A percentile compares a stretch with the other conserved stretches of the same genome.
Evolutionary conservation across 2,797 vertebrate genomes (phyloP).

Genomic region (Hafferia zeledoni): DNA sequence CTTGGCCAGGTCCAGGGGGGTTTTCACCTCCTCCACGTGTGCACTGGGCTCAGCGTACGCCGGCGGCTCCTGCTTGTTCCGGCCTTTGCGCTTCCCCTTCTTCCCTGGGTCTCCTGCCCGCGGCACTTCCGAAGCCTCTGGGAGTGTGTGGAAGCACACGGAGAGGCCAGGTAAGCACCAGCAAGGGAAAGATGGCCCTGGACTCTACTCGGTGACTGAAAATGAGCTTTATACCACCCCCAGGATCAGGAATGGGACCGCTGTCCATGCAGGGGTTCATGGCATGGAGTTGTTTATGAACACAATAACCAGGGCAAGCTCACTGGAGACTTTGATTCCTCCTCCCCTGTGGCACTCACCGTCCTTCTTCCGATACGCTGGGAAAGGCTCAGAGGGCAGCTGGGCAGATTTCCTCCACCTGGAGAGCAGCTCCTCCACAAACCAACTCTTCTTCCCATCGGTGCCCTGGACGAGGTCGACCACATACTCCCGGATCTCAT

Average conservation of each 20-base stretch:
- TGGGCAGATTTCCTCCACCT: constrained; percentile 82
- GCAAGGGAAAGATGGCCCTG: neutral
- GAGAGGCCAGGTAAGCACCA: neutral
- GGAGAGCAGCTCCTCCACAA: constrained; percentile 88
- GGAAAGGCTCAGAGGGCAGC: constrained; percentile 61
- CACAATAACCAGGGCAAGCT: neutral
- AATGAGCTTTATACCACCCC: fast-evolving
- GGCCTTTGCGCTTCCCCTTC: constrained; percentile 90
- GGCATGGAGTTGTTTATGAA: neutral
- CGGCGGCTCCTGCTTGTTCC: constrained; percentile 87
- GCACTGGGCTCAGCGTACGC: constrained; percentile 70
- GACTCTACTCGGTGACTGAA: neutral
- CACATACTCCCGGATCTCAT: constrained; percentile 93
- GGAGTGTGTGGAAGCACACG: neutral
- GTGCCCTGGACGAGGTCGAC: constrained; percentile 91
- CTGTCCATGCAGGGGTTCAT: fast-evolving
- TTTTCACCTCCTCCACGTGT: constrained; percentile 86
- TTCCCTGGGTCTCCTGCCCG: constrained; percentile 83
- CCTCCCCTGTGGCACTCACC: constrained; percentile 59
- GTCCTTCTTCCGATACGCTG: constrained; percentile 67
- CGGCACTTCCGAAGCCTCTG: constrained; percentile 76
- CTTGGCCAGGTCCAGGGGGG: constrained; percentile 93
- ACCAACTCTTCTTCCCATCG: constrained; percentile 84
- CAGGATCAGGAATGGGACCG: fast-evolving
- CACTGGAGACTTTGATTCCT: neutral